Conservation (phyloP, 2,888 invertebrate species). For the Priocnemis perturbator region DNA sequence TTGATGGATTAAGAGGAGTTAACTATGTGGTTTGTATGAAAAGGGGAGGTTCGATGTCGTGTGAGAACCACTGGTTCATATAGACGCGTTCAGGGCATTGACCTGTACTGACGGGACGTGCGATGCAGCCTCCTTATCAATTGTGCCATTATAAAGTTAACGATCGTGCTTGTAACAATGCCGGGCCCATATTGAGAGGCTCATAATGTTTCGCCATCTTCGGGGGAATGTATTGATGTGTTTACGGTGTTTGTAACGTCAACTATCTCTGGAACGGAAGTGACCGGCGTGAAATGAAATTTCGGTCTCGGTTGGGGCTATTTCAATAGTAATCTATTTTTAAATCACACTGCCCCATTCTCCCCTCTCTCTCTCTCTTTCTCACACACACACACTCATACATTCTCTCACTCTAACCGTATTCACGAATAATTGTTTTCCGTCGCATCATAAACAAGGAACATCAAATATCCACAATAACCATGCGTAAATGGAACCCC, state of each 20-base stretch:
- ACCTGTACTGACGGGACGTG: conserved; percentile 51
- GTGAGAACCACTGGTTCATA: conserved; percentile 51
- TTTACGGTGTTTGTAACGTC: not conserved
- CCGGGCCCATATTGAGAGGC: conserved; percentile 56
- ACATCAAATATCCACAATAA: no score
- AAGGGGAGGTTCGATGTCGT: not conserved
- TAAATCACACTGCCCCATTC: no score
- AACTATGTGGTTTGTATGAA: no score
- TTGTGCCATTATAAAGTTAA: conserved; percentile 66
- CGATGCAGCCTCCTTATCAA: conserved; percentile 58
- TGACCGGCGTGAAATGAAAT: no score
- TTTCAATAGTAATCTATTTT: no score
- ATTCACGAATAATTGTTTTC: no score
- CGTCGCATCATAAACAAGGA: no score
- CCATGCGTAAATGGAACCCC: no score
- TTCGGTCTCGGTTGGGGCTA: no score
- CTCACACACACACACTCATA: not conserved
- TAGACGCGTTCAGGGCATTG: conserved; percentile 48
- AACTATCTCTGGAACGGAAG: not conserved
- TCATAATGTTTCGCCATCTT: conserved; percentile 52
- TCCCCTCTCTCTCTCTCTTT: not conserved
- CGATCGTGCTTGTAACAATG: conserved; percentile 63
- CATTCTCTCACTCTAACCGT: no score
- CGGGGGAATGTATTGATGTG: conserved; percentile 7
- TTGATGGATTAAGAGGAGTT: no score